These are phyloP conservation scores for Graptemys geographica DNA, from an alignment of 2,797 vertebrate species.

Conservation along the genomic window DNA sequence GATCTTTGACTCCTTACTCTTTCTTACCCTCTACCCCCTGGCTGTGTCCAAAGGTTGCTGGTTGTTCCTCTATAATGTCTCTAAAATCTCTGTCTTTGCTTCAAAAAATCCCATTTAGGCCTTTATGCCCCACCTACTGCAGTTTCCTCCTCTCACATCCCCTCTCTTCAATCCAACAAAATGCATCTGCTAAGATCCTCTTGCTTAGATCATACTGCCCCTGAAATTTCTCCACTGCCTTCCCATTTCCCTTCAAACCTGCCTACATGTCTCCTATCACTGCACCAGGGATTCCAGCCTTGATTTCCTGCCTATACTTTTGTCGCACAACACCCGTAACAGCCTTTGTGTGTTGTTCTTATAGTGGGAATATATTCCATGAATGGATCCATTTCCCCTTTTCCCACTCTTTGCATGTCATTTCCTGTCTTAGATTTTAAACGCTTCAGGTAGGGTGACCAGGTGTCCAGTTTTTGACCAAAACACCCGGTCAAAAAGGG, in stretches of 20 bases:
- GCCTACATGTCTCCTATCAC: neutral
- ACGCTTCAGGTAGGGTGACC: neutral
- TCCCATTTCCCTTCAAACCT: neutral
- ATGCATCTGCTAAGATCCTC: neutral
- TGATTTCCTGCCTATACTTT: neutral
- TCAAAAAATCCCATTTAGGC: neutral
- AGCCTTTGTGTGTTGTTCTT: neutral
- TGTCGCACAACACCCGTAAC: neutral
- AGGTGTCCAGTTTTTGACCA: neutral
- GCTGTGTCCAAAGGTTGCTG: neutral
- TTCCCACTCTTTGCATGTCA: neutral
- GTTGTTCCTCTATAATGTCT: no score
- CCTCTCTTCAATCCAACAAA: neutral
- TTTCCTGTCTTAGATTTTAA: neutral
- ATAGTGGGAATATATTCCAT: fast-evolving
- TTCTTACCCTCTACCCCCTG: neutral
- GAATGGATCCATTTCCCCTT: neutral
- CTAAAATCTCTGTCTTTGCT: neutral
- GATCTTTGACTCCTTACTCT: neutral
- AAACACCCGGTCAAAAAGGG: no score
- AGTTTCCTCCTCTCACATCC: neutral
- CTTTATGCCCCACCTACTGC: neutral
- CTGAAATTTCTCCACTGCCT: neutral
- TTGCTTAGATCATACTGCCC: neutral
- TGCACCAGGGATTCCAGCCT: no score